A percentile compares a stretch with the other conserved stretches of the same genome.
phyloP scores from a whole-genome alignment of 2,888 invertebrate species.

The Xanthia icteritia region DNA sequence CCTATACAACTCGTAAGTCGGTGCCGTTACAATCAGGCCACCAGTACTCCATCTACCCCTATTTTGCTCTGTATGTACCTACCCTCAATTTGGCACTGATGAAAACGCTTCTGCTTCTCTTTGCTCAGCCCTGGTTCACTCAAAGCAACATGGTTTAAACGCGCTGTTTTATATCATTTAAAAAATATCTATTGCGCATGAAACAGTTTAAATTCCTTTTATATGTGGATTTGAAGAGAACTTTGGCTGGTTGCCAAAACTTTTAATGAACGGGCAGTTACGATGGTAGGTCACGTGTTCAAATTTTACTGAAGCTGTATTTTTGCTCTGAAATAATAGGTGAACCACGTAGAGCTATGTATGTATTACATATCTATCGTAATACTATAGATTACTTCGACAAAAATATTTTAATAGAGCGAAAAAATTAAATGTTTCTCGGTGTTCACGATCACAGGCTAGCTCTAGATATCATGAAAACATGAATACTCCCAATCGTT shows the following conservation, averaged over 20 bases:
- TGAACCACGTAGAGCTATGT: conserved; percentile 18
- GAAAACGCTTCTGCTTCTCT: conserved; percentile 3
- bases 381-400: too few relatives aligned
- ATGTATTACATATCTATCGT: not conserved
- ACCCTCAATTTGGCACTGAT: not conserved
- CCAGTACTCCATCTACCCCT: not conserved
- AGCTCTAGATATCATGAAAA: too few relatives aligned
- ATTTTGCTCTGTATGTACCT: not conserved
- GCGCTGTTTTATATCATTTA: not conserved
- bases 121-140: not conserved
- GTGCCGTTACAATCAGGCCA: not conserved
- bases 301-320: conserved; percentile 19
- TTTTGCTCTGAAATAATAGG: conserved; percentile 12
- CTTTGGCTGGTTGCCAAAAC: conserved; percentile 58
- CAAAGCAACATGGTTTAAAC: not conserved
- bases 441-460: too few relatives aligned
- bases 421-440: too few relatives aligned
- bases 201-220: conserved; percentile 36
- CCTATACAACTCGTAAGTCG: not conserved
- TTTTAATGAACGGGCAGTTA: conserved; percentile 70
- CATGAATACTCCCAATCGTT: too few relatives aligned
- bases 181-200: conserved; percentile 1
- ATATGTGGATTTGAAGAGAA: conserved; percentile 52
- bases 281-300: conserved; percentile 60
- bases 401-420: too few relatives aligned